Evolutionary conservation across 2,113 vertebrate genomes (phyloP).

Genomic region (Ceyx cyanopectus): DNA sequence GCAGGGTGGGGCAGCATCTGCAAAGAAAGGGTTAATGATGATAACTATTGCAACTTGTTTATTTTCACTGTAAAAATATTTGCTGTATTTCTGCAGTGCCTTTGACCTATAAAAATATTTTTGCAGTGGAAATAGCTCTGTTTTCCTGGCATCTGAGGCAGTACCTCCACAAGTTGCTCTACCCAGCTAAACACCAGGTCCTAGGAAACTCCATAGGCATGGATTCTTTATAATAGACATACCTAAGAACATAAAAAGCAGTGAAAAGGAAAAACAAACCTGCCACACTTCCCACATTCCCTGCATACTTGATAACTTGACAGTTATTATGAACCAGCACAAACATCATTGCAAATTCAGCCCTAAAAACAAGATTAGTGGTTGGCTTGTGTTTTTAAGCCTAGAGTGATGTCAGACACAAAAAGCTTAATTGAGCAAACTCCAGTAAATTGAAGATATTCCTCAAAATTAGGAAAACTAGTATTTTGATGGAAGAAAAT

Average conservation of each 20-base stretch:
- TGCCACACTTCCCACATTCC: background rate
- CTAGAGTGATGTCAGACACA: background rate
- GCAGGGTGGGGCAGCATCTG: background rate
- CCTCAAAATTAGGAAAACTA: background rate
- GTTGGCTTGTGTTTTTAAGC: background rate
- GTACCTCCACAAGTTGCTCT: background rate
- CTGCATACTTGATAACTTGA: background rate
- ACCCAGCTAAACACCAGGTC: background rate
- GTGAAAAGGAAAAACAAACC: background rate
- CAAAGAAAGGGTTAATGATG: slow-evolving; percentile 23
- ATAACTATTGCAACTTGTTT: slow-evolving; percentile 35
- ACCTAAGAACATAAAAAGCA: background rate
- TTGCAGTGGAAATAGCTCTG: slow-evolving; percentile 53
- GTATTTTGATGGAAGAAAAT: background rate
- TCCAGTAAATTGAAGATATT: background rate
- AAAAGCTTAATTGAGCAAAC: background rate
- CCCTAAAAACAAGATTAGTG: background rate
- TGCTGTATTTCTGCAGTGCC: slow-evolving; percentile 42
- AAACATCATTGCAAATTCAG: background rate
- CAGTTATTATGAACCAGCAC: background rate
- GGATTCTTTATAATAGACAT: background rate
- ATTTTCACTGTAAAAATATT: slow-evolving; percentile 63
- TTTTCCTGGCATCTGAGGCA: slow-evolving; percentile 45
- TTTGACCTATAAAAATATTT: slow-evolving; percentile 65
- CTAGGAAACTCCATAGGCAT: background rate